These are phyloP conservation scores for Zaprionus ornatus DNA, from an alignment of 1,140 invertebrate genomes.

Conservation along the genomic window DNA sequence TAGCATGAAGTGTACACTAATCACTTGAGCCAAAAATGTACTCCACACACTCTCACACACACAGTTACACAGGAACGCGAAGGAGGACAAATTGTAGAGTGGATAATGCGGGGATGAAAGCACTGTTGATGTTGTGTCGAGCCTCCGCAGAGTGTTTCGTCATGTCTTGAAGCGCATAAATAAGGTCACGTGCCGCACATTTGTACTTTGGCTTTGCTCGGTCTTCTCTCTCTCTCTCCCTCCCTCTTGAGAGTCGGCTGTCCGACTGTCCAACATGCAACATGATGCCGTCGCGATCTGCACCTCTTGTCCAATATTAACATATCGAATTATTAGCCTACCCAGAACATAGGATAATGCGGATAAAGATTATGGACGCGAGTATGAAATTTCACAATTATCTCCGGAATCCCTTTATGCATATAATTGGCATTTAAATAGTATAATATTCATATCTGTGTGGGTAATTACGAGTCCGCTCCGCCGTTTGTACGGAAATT, in stretches of 20 bases:
- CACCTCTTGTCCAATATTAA: constrained; percentile 66
- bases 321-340: constrained; percentile 81
- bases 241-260: constrained; percentile 4
- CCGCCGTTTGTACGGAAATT: constrained; percentile 59
- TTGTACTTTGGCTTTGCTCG: constrained; percentile 43
- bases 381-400: constrained; percentile 72
- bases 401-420: constrained; percentile 72
- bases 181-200: constrained; percentile 78
- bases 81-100: constrained; percentile 18
- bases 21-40: constrained; percentile 62
- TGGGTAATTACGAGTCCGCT: constrained; percentile 46
- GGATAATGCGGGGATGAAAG: constrained; percentile 8
- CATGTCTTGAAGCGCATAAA: constrained; percentile 77
- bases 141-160: constrained; percentile 60
- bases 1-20: constrained; percentile 75
- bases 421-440: constrained; percentile 79
- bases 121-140: constrained; percentile 21
- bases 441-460: constrained; percentile 44
- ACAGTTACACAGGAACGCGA: neutral
- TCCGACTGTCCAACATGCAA: constrained; percentile 43
- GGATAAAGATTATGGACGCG: constrained; percentile 62
- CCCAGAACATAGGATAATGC: constrained; percentile 82
- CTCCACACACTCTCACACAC: constrained; percentile 41
- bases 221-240: constrained; percentile 8
- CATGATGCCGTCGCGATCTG: constrained; percentile 50